These are phyloP conservation scores for Trematomus bernacchii DNA, from an alignment of 2,797 vertebrate genomes.

Conservation along the genomic window DNA sequence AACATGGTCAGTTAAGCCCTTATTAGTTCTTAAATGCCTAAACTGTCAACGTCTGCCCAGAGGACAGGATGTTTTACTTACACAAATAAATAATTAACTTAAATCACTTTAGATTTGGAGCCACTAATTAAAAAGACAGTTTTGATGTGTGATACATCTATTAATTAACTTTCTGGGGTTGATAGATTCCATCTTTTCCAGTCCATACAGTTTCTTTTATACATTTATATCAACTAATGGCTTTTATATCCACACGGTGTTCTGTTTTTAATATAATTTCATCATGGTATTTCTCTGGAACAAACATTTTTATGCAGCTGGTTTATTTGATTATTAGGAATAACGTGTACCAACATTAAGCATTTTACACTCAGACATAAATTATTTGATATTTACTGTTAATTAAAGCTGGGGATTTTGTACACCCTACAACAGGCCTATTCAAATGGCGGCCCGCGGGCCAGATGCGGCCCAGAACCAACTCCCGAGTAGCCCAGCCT, in stretches of 20 bases:
- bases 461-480: too few relatives aligned
- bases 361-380: too few relatives aligned
- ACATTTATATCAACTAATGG: not conserved
- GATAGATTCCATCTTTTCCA: not conserved
- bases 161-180: not conserved
- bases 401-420: too few relatives aligned
- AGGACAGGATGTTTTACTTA: conserved; percentile 2
- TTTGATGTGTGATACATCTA: conserved; percentile 7
- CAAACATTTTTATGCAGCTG: too few relatives aligned
- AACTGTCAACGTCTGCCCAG: conserved; percentile 3
- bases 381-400: too few relatives aligned
- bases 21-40: conserved; percentile 31
- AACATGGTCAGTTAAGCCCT: conserved; percentile 33
- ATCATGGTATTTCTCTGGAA: too few relatives aligned
- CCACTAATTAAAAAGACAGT: conserved; percentile 26
- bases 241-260: not conserved
- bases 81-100: conserved; percentile 17
- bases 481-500: too few relatives aligned
- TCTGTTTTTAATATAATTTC: not conserved
- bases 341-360: too few relatives aligned
- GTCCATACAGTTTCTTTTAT: not conserved
- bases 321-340: too few relatives aligned
- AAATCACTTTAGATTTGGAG: conserved; percentile 5
- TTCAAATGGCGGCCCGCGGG: too few relatives aligned
- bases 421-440: too few relatives aligned